A percentile compares a stretch with the other conserved stretches of the same genome.
phyloP scores from a whole-genome alignment of 2,888 invertebrate species.

The Ichneumon xanthorius region DNA sequence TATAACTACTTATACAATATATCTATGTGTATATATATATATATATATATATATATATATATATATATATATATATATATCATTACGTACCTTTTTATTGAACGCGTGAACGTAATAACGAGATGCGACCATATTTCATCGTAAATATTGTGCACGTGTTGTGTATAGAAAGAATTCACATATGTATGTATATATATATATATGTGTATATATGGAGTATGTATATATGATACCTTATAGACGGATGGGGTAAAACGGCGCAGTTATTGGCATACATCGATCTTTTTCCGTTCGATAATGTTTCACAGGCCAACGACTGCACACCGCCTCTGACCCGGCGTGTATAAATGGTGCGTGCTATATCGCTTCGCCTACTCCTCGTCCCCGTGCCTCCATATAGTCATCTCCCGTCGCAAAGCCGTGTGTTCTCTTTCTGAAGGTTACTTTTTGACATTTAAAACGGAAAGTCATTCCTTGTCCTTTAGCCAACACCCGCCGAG shows the following conservation, averaged over 20 bases:
- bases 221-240: background rate
- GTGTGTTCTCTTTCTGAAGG: conserved; percentile 55
- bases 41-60: background rate
- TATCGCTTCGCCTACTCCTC: conserved; percentile 25
- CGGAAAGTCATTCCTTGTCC: conserved; percentile 63
- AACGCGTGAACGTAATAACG: background rate
- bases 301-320: conserved; percentile 7
- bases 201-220: too few relatives aligned
- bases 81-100: background rate
- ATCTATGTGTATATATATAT: background rate
- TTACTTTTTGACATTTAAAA: conserved; percentile 71
- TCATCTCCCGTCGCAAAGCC: conserved; percentile 6
- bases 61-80: background rate
- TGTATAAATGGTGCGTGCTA: conserved; percentile 26
- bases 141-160: background rate
- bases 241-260: background rate
- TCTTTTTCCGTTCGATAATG: background rate
- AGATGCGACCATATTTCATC: background rate
- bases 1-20: background rate
- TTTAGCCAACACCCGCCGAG: conserved; percentile 33
- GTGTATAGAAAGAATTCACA: background rate
- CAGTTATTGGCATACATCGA: background rate
- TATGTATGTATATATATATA: background rate
- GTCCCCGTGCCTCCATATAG: background rate
- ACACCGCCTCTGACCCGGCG: background rate